phyloP scores from a whole-genome alignment of 2,113 vertebrate genomes.

The Gallinago paraguaiae region DNA sequence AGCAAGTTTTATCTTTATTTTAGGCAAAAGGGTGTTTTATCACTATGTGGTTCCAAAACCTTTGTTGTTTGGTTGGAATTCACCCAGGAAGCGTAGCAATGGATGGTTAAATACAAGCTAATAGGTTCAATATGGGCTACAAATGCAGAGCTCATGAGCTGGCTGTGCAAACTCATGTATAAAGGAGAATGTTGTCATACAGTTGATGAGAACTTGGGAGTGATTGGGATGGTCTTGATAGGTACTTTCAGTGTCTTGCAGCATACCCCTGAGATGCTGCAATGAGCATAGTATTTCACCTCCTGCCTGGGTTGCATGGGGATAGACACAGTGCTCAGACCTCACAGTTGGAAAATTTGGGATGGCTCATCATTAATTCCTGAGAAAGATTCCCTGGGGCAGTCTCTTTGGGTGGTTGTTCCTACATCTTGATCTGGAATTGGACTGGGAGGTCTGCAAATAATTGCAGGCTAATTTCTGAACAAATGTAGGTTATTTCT shows the following conservation, averaged over 20 bases:
- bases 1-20: slow-evolving; percentile 46
- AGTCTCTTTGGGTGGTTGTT: slow-evolving; percentile 38
- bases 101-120: slow-evolving; percentile 16
- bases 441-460: slow-evolving; percentile 35
- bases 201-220: neutral
- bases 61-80: slow-evolving; percentile 7
- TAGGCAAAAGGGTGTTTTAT: slow-evolving; percentile 27
- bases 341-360: slow-evolving; percentile 12
- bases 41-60: neutral
- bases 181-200: neutral
- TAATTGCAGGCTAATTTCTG: slow-evolving; percentile 31
- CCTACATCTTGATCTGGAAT: slow-evolving; percentile 1
- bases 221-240: neutral
- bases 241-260: neutral
- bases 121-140: slow-evolving; percentile 37
- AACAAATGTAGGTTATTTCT: slow-evolving; percentile 44
- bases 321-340: neutral
- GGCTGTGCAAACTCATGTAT: neutral
- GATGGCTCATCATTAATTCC: neutral
- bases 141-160: neutral
- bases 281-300: neutral
- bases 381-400: neutral
- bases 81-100: slow-evolving; percentile 41
- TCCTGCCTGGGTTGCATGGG: neutral
- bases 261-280: neutral